Conservation (phyloP, 2,888 invertebrate genomes). For the Seira sanloemensis region DNA sequence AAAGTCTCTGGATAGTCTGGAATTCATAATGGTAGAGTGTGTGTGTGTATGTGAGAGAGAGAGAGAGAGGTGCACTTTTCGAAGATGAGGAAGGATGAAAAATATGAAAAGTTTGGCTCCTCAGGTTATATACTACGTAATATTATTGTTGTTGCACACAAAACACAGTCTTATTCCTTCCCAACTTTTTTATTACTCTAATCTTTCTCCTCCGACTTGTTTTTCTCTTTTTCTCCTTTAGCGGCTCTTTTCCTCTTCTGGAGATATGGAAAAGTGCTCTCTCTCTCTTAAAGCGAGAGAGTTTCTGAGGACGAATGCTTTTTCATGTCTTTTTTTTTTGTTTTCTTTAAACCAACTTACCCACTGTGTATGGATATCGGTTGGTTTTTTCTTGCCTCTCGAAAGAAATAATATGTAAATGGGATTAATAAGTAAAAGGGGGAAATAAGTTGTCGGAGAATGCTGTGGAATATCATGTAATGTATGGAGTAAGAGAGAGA, state of each 20-base stretch:
- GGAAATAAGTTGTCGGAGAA: too few relatives aligned
- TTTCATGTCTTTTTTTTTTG: too few relatives aligned
- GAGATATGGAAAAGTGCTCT: background rate
- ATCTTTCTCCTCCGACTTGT: conserved; percentile 10
- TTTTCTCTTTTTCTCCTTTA: conserved; percentile 19
- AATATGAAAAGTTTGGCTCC: conserved; percentile 52
- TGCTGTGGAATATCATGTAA: too few relatives aligned
- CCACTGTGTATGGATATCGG: too few relatives aligned
- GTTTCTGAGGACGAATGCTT: too few relatives aligned
- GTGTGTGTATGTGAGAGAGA: background rate
- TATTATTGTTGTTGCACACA: conserved; percentile 13
- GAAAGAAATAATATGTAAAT: too few relatives aligned
- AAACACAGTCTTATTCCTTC: conserved; percentile 45
- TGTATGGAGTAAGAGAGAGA: too few relatives aligned
- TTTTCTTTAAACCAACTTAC: too few relatives aligned
- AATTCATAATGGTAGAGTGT: too few relatives aligned
- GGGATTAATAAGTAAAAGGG: too few relatives aligned
- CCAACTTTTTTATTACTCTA: conserved; percentile 29
- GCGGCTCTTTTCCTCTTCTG: conserved; percentile 20
- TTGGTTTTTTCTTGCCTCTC: too few relatives aligned
- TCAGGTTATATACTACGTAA: conserved; percentile 34
- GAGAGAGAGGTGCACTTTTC: background rate
- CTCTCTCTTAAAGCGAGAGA: too few relatives aligned
- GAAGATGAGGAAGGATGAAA: conserved; percentile 24
- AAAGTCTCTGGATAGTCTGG: background rate